Base-by-base conservation (phyloP, 2,888 invertebrate species). In the Eumacrocentrus americanus region DNA sequence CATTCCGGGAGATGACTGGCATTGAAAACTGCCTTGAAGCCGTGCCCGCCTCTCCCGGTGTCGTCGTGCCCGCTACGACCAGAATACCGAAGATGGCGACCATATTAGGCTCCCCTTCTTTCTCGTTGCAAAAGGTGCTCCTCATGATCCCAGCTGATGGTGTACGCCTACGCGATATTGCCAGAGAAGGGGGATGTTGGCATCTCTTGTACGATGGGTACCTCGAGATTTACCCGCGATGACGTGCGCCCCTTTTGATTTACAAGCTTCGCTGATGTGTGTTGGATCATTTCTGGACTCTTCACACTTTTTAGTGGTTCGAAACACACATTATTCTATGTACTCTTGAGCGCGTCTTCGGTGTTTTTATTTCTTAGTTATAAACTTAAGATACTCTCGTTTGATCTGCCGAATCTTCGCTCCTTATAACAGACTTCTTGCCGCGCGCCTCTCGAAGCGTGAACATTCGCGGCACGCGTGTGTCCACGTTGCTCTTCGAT, bases 11-110 rank as follows among this genome's bases (percentile, higher is more conserved):
- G 79, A 78, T 78, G 78, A 76, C 78, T 77, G 79, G 75, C 79
- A 78, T 78, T 75, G 79, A 78, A 75, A 77, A 72, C 70, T 69
- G 68, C 69, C 73, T 73, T 67, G 68, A 68, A 69, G 72, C 74
- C 75, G 73, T 74, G 68, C 71, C 70, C 69, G 72, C 67, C n/a
- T n/a, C n/a, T n/a, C n/a, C n/a, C n/a, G n/a, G n/a, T n/a, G n/a
- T n/a, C n/a, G n/a, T n/a, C n/a, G n/a, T n/a, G n/a, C n/a, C n/a
- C 64, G 66, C 70, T 72, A 76, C 73, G 79, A 75, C 73, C 71
- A 70, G 79, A 79, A 79, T 79, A 78, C 79, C 72, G 73, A 79
- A 74, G 76, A 76, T 73, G 78, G 79, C 78, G 68, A 77, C 80
- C 79, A 78, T 80, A 71, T 78, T 78, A 71, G 70, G 67, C 62